These are phyloP conservation scores for Cervus canadensis DNA, from an alignment of 2,113 vertebrate genomes.

Conservation along the genomic window DNA sequence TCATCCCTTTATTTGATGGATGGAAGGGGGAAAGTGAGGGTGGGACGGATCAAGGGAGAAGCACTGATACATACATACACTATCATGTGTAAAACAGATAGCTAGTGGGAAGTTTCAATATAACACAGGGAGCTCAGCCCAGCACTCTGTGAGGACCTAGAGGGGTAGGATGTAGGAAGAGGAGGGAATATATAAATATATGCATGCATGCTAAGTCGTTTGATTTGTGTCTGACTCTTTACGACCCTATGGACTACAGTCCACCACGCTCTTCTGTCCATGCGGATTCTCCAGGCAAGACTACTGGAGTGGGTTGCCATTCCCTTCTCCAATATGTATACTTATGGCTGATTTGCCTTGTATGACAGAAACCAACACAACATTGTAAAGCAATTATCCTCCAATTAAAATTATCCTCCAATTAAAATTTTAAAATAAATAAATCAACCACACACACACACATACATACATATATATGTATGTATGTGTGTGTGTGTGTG, in stretches of 20 bases:
- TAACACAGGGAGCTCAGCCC: neutral
- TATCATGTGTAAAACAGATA: neutral
- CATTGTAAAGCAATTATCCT: neutral
- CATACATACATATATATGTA: neutral
- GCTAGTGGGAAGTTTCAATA: neutral
- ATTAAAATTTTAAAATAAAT: neutral
- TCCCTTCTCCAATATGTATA: neutral
- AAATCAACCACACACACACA: neutral
- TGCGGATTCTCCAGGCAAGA: neutral
- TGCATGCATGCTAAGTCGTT: neutral
- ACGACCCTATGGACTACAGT: neutral
- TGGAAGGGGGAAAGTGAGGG: neutral
- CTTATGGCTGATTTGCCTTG: neutral
- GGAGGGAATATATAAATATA: neutral
- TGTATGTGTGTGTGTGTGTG: rapidly evolving
- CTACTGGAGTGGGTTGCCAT: neutral
- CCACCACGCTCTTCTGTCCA: neutral
- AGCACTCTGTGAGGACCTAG: neutral
- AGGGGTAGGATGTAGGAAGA: neutral
- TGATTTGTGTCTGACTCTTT: neutral
- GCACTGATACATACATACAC: neutral
- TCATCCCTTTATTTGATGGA: neutral
- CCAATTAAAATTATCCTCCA: neutral
- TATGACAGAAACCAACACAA: neutral
- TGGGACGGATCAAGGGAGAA: neutral